Evolutionary conservation across 1,140 invertebrate species (phyloP).

Genomic region (Daktulosphaira vitifoliae): DNA sequence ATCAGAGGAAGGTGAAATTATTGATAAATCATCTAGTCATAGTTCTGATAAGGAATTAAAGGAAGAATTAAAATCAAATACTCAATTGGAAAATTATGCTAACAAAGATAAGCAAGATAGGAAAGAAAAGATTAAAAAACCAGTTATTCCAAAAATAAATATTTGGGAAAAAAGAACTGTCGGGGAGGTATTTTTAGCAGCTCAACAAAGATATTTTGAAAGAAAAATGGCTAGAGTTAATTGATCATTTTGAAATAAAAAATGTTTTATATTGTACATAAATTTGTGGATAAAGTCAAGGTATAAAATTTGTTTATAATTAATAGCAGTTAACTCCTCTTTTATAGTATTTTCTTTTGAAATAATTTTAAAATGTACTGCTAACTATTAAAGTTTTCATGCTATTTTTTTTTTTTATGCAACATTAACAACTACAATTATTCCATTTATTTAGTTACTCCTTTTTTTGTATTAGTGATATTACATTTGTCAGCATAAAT

Average conservation of each 20-base stretch:
- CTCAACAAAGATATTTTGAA: conserved; percentile 68
- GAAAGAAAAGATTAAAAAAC: conserved; percentile 39
- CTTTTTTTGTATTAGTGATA: no score
- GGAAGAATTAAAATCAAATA: conserved; percentile 7
- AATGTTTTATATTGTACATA: no score
- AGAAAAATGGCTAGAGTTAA: conserved; percentile 53
- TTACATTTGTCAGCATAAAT: no score
- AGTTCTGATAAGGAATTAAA: neutral
- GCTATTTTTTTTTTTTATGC: no score
- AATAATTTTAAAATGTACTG: no score
- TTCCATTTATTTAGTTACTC: no score
- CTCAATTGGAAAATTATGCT: conserved; percentile 40
- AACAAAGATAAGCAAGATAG: conserved; percentile 38
- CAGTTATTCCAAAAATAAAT: conserved; percentile 40
- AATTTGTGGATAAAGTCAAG: no score
- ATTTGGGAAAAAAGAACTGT: conserved; percentile 81
- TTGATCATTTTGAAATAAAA: neutral
- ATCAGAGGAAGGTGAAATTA: conserved; percentile 39
- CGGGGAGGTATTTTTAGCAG: conserved; percentile 66
- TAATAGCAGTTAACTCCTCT: no score
- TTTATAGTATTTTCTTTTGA: no score
- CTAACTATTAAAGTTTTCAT: no score
- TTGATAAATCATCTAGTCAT: neutral
- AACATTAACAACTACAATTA: no score
- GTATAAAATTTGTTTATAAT: no score